Conservation (phyloP, 2,113 vertebrate genomes). For the Anthoscopus minutus region DNA sequence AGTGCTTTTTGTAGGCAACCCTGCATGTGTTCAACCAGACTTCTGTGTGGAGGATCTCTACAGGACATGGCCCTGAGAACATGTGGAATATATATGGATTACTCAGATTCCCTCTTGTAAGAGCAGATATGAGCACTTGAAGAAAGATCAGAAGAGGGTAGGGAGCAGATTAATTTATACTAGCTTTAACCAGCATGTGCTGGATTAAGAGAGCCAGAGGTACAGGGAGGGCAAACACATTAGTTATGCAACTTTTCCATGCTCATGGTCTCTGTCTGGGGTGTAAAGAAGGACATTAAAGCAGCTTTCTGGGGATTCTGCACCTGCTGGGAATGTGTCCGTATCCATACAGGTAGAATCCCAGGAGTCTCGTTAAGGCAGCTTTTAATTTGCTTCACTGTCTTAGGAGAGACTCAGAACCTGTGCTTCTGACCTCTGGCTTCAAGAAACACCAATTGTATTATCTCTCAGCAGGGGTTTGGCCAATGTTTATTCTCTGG, state of each 20-base stretch:
- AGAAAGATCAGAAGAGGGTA: neutral
- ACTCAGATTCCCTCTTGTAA: neutral
- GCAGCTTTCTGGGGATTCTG: neutral
- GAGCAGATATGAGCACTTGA: neutral
- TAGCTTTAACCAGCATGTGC: neutral
- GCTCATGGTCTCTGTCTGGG: neutral
- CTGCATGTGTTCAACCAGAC: neutral
- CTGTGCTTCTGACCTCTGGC: neutral
- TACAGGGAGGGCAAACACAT: neutral
- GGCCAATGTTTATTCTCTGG: neutral
- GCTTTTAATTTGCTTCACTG: neutral
- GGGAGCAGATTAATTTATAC: neutral
- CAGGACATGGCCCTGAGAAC: neutral
- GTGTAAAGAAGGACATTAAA: neutral
- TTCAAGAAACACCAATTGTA: neutral
- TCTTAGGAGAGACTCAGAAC: neutral
- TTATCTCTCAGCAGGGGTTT: neutral
- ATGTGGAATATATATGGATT: neutral
- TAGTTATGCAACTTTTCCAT: neutral
- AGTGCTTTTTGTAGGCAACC: neutral
- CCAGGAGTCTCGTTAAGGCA: neutral
- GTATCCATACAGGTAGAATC: neutral
- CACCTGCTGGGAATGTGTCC: neutral
- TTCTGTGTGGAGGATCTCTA: neutral
- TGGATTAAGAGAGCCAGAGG: neutral